phyloP scores from a whole-genome alignment of 2,888 invertebrate species.

The Smittia aterrima region DNA sequence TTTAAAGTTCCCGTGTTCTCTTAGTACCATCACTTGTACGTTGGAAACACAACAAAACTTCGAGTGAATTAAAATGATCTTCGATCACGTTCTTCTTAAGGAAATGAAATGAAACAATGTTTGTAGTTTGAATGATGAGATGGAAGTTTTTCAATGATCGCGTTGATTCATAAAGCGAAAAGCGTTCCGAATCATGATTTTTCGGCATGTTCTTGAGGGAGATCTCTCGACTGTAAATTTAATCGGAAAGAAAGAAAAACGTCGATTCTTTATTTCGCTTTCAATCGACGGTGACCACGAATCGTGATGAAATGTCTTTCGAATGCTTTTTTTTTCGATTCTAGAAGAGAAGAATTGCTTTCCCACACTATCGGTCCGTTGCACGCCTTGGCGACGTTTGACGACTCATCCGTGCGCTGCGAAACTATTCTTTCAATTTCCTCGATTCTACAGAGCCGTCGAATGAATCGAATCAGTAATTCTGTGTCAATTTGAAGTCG shows the following conservation, averaged over 20 bases:
- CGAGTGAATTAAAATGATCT: background rate
- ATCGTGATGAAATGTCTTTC: constrained; percentile 36
- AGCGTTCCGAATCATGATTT: constrained; percentile 11
- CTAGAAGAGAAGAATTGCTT: constrained; percentile 12
- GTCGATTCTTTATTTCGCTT: background rate
- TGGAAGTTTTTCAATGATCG: background rate
- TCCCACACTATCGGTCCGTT: constrained; percentile 30
- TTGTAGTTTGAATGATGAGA: background rate
- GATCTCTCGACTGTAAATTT: constrained; percentile 15
- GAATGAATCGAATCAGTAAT: constrained; percentile 25
- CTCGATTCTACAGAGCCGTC: background rate
- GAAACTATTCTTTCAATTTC: background rate
- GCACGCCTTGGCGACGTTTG: constrained; percentile 30
- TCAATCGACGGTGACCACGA: constrained; percentile 29
- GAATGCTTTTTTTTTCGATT: background rate
- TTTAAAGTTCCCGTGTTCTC: constrained; percentile 55
- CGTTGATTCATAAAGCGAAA: background rate
- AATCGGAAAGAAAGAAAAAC: constrained; percentile 19
- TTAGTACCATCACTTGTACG: constrained; percentile 57
- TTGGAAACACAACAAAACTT: constrained; percentile 10
- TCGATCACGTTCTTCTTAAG: background rate
- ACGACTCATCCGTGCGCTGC: constrained; percentile 32
- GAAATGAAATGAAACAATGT: background rate
- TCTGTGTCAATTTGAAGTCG: constrained; percentile 26
- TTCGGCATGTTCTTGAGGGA: background rate